These are phyloP conservation scores for Rotaria macrura DNA, from an alignment of 2,888 invertebrate genomes.

Conservation along the genomic window DNA sequence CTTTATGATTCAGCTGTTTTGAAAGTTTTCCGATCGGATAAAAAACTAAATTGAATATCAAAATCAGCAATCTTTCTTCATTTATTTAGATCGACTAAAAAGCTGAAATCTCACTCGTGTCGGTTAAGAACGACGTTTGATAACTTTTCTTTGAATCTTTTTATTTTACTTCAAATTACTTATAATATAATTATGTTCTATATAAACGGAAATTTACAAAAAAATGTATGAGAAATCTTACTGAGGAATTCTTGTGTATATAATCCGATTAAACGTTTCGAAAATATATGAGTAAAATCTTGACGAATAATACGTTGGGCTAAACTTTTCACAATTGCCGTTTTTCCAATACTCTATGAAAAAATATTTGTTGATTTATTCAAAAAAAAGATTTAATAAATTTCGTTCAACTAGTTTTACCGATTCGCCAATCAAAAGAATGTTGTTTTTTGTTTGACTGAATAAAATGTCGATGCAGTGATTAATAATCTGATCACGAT, in stretches of 20 bases:
- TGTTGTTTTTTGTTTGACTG: conserved; percentile 37
- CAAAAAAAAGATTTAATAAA: background rate
- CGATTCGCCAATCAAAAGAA: conserved; percentile 37
- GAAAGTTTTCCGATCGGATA: too few species aligned
- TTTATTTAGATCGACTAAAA: too few species aligned
- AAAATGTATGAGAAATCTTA: too few species aligned
- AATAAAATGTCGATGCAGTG: conserved; percentile 35
- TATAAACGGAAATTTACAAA: too few species aligned
- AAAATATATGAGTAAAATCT: background rate
- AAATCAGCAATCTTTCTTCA: too few species aligned
- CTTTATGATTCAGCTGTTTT: too few species aligned
- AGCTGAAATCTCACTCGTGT: too few species aligned
- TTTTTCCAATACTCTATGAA: conserved; percentile 37
- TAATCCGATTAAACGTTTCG: background rate
- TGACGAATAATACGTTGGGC: conserved; percentile 1
- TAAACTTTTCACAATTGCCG: conserved; percentile 37
- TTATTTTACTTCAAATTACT: too few species aligned
- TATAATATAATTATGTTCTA: too few species aligned
- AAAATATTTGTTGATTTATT: background rate
- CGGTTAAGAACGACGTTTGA: too few species aligned
- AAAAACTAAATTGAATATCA: too few species aligned
- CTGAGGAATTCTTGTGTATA: background rate
- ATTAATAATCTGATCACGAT: conserved; percentile 37
- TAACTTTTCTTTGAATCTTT: too few species aligned
- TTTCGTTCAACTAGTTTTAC: background rate